Evolutionary conservation across 2,113 vertebrate species (phyloP), one percentile per base, ranked within the genome.

Genomic region (Sturnus vulgaris): DNA sequence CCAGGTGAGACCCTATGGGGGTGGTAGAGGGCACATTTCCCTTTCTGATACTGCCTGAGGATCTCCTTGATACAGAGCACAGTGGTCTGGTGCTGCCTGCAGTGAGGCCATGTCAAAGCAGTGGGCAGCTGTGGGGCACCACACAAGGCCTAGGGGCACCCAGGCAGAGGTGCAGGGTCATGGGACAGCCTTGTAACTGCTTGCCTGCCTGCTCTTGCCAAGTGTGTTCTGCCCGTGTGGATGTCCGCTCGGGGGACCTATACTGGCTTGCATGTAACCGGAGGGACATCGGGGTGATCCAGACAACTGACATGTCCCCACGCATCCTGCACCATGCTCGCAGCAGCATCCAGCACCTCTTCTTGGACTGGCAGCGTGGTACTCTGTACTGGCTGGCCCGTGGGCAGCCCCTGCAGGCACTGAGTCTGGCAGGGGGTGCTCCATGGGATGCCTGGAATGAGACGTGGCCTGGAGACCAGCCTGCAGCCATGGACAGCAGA

Each of bases 191-290:
- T 40, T 0, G 0, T 96, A 86, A 95, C 52, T 47, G 11, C 56
- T 70, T 70, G 39, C 16, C 21, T 91, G 46, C 57, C 40, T 90
- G 4, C 50, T 93, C 42, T 93, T 63, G 31, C 79, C 52, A 68
- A 99, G 99, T 98, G 49, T 99, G 99, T 86, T 91, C 97, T 25
- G 97, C 98, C 30, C 98, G 73, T 64, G 97, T 99, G 52, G 98
- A 99, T 83, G 96, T 98, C 82, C 85, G 66, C 65, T 98, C 95
- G 1, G 98, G 98, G 9, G 96, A 96, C 76, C 56, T 99, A 13
- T 99, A 98, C 88, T 99, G 99, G 98, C 93, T 99, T 2, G 96
- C 98, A 0, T 99, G 98, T 92, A 98, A 99, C 91, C 97, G 96
- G 72, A 97, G 97, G 52, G 86, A 88, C 64, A 97, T 99, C 5